These are phyloP conservation scores for Aythya baeri DNA, from an alignment of 2,113 vertebrate genomes.

Conservation along the genomic window DNA sequence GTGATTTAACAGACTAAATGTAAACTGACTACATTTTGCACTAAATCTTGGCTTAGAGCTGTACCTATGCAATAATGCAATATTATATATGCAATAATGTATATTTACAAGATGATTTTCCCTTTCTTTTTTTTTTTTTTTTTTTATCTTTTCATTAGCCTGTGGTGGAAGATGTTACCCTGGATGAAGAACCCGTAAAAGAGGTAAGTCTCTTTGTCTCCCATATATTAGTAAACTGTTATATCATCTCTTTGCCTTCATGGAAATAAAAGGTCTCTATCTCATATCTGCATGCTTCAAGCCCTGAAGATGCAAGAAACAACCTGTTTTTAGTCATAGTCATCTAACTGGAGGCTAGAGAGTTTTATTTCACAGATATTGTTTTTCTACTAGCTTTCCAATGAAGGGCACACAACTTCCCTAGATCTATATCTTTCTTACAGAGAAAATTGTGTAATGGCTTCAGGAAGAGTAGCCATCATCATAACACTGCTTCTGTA, in stretches of 20 bases:
- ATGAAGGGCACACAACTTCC: background rate
- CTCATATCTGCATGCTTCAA: background rate
- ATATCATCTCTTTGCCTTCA: background rate
- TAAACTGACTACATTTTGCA: background rate
- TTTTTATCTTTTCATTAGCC: constrained; percentile 34
- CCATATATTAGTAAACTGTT: background rate
- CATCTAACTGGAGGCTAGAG: background rate
- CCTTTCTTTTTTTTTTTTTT: background rate
- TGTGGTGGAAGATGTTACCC: constrained; percentile 63
- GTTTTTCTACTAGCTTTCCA: background rate
- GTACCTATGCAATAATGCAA: too few species aligned
- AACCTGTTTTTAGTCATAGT: accelerated
- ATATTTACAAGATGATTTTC: background rate
- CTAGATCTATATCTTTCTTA: background rate
- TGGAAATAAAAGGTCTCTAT: background rate
- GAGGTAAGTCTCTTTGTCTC: constrained; percentile 32
- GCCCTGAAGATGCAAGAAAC: background rate
- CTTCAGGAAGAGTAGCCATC: background rate
- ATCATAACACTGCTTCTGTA: background rate
- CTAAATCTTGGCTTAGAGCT: background rate
- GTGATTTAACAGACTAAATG: background rate
- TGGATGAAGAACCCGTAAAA: constrained; percentile 58
- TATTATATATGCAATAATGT: background rate
- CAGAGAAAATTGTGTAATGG: background rate
- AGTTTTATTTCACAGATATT: background rate